These are phyloP conservation scores for Lamprologus lemairii DNA, from an alignment of 2,113 vertebrate species.

Conservation along the genomic window DNA sequence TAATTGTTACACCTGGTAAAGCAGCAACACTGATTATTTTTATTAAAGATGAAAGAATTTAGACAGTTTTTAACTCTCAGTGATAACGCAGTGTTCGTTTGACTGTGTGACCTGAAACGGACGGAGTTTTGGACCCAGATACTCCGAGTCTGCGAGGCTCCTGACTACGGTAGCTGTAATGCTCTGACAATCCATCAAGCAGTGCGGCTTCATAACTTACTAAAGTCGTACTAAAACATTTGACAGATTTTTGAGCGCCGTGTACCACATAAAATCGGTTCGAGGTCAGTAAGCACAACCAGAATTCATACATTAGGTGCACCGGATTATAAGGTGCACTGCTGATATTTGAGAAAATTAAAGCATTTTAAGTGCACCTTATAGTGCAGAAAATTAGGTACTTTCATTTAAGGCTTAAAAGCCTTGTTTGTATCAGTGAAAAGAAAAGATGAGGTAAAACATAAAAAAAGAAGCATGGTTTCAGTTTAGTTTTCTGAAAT, in stretches of 20 bases:
- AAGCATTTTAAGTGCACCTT: not conserved
- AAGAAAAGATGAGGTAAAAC: not conserved
- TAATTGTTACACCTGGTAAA: not conserved
- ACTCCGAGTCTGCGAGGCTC: not conserved
- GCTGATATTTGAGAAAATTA: not conserved
- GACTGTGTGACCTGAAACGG: accelerated
- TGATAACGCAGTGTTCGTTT: not conserved
- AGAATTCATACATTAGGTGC: not conserved
- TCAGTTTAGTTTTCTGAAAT: not conserved
- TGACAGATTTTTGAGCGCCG: not conserved
- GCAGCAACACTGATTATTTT: not conserved
- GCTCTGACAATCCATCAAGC: not conserved
- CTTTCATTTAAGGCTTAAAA: not conserved
- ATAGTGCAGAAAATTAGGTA: not conserved
- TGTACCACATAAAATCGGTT: not conserved
- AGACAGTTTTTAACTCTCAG: not conserved
- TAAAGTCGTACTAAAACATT: not conserved
- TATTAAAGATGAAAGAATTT: not conserved
- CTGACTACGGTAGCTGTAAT: not conserved
- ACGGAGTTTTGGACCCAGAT: not conserved
- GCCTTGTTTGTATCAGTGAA: not conserved
- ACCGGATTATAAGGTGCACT: not conserved
- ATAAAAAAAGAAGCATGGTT: not conserved
- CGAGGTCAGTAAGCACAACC: not conserved
- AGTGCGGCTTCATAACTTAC: not conserved